Evolutionary conservation across 2,888 invertebrate genomes (phyloP), one percentile per base, ranked within the genome.

Genomic region (Syrista parreyssii): DNA sequence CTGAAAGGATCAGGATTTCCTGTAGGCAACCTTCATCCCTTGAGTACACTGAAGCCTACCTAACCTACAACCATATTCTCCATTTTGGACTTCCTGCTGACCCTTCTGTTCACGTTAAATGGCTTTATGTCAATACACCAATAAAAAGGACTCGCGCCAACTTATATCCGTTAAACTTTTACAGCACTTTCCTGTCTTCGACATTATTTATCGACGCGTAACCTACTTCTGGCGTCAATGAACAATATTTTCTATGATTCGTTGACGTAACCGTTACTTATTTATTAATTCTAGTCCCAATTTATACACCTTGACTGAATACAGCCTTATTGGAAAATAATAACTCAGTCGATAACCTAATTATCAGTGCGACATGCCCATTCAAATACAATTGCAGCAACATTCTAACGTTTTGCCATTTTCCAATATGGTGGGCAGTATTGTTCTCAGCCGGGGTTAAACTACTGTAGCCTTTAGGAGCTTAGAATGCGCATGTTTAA

Each of bases 281-380:
- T 40, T 40, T 55, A 2, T 55, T 55, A 55, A 23, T 2, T 23
- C 23, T 23, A 55, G 9, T 9, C 23, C 23, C 9, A 23, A 55
- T 9, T 23, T 9, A 23, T 23, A 23, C 55, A 9, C 23, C 9
- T 9, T 23, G 9, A 55, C 23, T 23, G 55, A 23, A 55, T 23
- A 55, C 23, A 23, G 23, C 55, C 55, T 23, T 23, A 55, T 55
- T 55, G 9, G 9, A 55, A 55, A 55, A 23, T 55, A 55, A 55
- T 55, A 78, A 84, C 82, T 79, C 79, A 82, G 84, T 84, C 84
- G 85, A 85, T 85, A 84, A 86, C 85, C 85, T 86, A 86, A 82
- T 83, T 84, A 86, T 86, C 12, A 31, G 71, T 15, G 71, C 12
- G 71, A 32, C 31, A 71, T 12, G 31, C 31, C 31, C 31, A 71